Percentiles rank a stretch among this genome's conserved stretches.
Evolutionary conservation across 1,140 invertebrate genomes (phyloP).

Genomic region (Eupristina koningsbergeri): DNA sequence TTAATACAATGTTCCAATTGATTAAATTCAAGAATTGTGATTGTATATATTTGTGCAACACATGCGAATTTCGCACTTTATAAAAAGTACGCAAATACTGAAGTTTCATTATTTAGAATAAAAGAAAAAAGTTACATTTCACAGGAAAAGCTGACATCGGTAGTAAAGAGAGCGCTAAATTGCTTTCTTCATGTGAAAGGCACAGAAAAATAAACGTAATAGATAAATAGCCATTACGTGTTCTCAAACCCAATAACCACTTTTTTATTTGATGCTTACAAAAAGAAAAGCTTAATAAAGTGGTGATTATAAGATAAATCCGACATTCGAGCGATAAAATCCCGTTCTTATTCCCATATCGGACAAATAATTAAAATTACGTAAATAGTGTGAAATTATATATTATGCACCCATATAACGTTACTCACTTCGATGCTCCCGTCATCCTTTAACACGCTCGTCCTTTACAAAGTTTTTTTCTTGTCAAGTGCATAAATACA

Average conservation of each 20-base stretch:
- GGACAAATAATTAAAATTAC: background rate
- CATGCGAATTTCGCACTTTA: background rate
- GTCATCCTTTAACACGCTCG: background rate
- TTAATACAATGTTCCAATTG: background rate
- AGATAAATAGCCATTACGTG: background rate
- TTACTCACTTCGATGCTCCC: background rate
- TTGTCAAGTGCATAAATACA: no score
- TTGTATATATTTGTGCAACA: background rate
- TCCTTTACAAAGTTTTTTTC: no score
- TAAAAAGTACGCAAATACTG: background rate
- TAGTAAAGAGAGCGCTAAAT: background rate
- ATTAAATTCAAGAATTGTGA: background rate
- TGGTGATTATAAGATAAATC: background rate
- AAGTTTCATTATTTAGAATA: background rate
- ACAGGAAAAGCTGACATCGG: background rate
- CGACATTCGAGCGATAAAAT: background rate
- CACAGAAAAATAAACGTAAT: background rate
- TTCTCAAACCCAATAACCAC: background rate
- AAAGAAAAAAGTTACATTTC: background rate
- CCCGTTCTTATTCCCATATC: background rate
- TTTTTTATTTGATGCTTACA: background rate
- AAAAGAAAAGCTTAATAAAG: background rate
- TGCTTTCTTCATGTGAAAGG: background rate
- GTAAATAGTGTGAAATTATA: background rate
- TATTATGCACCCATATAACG: background rate